phyloP scores from a whole-genome alignment of 2,888 invertebrate species.

The Chirona hameri region DNA sequence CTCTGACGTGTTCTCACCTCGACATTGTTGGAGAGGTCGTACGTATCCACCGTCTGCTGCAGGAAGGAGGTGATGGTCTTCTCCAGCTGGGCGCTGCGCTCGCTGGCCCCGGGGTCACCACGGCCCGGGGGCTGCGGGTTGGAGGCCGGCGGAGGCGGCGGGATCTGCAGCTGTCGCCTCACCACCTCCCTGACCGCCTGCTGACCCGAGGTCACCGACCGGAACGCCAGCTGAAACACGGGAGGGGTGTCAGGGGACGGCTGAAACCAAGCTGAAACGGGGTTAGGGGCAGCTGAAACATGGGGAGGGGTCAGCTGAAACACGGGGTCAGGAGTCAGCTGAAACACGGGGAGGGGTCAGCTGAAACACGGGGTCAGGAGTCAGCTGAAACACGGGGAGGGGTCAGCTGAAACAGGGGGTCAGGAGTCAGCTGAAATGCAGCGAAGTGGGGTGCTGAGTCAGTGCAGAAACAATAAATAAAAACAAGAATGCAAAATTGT shows the following conservation, averaged over 20 bases:
- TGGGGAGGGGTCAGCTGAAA: neutral
- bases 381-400: too few species aligned
- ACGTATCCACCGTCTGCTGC: constrained; percentile 65
- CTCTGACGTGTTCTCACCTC: constrained; percentile 47
- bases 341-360: neutral
- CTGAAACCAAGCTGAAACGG: neutral
- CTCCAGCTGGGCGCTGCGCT: constrained; percentile 46
- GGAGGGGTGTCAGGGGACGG: too few species aligned
- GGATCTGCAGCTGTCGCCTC: constrained; percentile 58
- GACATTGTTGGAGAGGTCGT: constrained; percentile 53
- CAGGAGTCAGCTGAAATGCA: too few species aligned
- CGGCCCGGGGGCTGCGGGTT: constrained; percentile 6
- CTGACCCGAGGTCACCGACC: constrained; percentile 62
- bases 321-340: neutral
- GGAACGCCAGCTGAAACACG: constrained; percentile 62
- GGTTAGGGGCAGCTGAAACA: neutral
- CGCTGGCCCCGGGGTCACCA: constrained; percentile 37
- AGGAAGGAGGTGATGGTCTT: constrained; percentile 59
- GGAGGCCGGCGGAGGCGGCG: constrained; percentile 37
- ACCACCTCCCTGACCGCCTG: constrained; percentile 70
- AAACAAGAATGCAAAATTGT: too few species aligned
- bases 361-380: neutral
- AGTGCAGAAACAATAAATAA: too few species aligned
- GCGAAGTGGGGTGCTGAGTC: too few species aligned
- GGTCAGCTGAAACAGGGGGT: too few species aligned